Percentiles rank a stretch among this genome's conserved stretches.
phyloP scores from a whole-genome alignment of 2,113 vertebrate species.

The Ceyx margarethae region DNA sequence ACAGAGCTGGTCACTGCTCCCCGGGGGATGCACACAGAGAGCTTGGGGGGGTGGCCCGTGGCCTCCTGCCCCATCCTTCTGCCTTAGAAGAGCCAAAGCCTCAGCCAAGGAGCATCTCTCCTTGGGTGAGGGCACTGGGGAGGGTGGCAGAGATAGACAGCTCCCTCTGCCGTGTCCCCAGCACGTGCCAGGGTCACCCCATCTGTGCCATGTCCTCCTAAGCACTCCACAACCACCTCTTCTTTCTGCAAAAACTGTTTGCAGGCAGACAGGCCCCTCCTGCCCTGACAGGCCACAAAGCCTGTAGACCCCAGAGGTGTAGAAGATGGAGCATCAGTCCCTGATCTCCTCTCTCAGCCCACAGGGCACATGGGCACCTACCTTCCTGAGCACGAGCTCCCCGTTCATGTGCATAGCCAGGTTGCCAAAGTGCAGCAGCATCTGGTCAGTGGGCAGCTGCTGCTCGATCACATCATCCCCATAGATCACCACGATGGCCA shows the following conservation, averaged over 20 bases:
- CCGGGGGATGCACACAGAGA: fast-evolving
- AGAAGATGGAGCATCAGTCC: neutral
- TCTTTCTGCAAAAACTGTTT: neutral
- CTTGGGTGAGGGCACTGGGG: neutral
- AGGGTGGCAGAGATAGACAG: fast-evolving
- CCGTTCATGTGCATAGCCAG: constrained; percentile 99
- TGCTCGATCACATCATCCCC: constrained; percentile 95
- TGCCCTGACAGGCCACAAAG: neutral
- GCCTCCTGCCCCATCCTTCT: neutral
- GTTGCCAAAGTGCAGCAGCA: constrained; percentile 95
- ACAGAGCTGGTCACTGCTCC: neutral
- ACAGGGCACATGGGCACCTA: neutral
- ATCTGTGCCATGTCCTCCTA: neutral
- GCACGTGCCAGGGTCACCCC: neutral
- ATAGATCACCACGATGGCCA: constrained; percentile 94
- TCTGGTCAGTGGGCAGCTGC: constrained; percentile 93
- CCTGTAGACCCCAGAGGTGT: neutral
- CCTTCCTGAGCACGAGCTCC: constrained; percentile 96
- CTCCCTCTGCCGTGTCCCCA: neutral
- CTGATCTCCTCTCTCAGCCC: neutral
- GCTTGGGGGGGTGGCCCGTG: neutral
- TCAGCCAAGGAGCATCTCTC: neutral
- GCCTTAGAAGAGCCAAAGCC: neutral
- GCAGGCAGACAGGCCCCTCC: neutral
- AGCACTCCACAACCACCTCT: neutral